Conservation (phyloP, 2,797 vertebrate genomes). For the Hydrophis major region DNA sequence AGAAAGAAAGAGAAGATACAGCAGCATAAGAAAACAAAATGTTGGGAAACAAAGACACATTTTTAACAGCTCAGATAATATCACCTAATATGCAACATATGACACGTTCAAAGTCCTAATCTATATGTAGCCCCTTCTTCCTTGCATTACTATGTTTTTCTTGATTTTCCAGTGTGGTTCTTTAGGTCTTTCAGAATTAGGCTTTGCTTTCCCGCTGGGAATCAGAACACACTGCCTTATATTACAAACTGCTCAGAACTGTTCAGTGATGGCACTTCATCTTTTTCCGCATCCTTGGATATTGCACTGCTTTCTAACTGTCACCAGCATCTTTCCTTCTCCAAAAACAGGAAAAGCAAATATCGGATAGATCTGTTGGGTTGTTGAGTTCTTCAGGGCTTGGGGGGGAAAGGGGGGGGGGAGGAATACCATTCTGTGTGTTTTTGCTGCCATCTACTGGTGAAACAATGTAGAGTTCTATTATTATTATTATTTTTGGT, state of each 20-base stretch:
- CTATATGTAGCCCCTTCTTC: not conserved
- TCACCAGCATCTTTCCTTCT: slow-evolving; percentile 54
- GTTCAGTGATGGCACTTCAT: slow-evolving; percentile 47
- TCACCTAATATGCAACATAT: not conserved
- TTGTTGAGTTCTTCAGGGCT: not conserved
- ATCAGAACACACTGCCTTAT: not conserved
- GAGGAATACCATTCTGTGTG: slow-evolving; percentile 36
- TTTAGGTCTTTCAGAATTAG: not conserved
- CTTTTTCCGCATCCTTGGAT: slow-evolving; percentile 59
- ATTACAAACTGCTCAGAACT: slow-evolving; percentile 36
- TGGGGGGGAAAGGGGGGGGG: not conserved
- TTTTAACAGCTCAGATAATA: not conserved
- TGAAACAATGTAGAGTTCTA: not conserved
- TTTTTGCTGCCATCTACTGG: slow-evolving; percentile 72
- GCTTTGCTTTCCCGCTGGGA: not conserved
- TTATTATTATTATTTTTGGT: not conserved
- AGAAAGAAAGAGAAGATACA: not conserved
- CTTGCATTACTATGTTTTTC: not conserved
- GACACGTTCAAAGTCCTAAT: not conserved
- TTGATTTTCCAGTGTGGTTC: not conserved
- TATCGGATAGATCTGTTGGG: slow-evolving; percentile 30
- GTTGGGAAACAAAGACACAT: not conserved
- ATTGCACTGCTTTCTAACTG: slow-evolving; percentile 66
- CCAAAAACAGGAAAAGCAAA: slow-evolving; percentile 64
- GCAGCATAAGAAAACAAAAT: not conserved